These are phyloP conservation scores for Acanthococcus lagerstroemiae DNA, from an alignment of 2,888 invertebrate species.

Conservation along the genomic window DNA sequence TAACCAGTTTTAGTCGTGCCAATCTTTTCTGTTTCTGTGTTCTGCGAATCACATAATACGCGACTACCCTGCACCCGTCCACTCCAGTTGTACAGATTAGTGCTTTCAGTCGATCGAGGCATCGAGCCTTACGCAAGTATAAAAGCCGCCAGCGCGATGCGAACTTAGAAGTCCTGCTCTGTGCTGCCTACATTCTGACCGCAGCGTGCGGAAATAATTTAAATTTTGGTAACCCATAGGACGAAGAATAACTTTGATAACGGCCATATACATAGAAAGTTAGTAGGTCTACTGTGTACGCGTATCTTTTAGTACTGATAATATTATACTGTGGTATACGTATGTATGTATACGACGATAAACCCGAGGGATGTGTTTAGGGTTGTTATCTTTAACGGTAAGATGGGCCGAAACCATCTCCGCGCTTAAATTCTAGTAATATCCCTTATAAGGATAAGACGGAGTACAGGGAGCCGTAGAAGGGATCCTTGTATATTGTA, in stretches of 20 bases:
- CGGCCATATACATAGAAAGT: neutral
- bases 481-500: constrained; percentile 20
- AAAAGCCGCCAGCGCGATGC: too few species aligned
- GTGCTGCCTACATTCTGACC: too few species aligned
- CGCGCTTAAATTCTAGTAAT: constrained; percentile 1
- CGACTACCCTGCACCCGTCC: too few species aligned
- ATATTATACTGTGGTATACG: neutral
- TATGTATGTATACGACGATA: constrained; percentile 11
- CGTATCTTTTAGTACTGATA: too few species aligned
- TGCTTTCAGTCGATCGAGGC: too few species aligned
- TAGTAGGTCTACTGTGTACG: too few species aligned
- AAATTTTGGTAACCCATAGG: neutral
- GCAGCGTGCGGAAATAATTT: too few species aligned
- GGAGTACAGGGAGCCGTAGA: constrained; percentile 16
- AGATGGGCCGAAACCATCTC: constrained; percentile 13
- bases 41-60: neutral
- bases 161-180: too few species aligned
- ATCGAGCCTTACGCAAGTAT: too few species aligned
- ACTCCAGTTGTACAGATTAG: too few species aligned
- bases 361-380: constrained; percentile 19
- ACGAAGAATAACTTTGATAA: neutral
- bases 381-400: constrained; percentile 23
- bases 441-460: constrained; percentile 16
- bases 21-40: too few species aligned
- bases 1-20: too few species aligned